Percentiles rank a stretch among this genome's conserved stretches.
Evolutionary conservation across 2,888 invertebrate species (phyloP).

Genomic region (Geotrupes spiniger): DNA sequence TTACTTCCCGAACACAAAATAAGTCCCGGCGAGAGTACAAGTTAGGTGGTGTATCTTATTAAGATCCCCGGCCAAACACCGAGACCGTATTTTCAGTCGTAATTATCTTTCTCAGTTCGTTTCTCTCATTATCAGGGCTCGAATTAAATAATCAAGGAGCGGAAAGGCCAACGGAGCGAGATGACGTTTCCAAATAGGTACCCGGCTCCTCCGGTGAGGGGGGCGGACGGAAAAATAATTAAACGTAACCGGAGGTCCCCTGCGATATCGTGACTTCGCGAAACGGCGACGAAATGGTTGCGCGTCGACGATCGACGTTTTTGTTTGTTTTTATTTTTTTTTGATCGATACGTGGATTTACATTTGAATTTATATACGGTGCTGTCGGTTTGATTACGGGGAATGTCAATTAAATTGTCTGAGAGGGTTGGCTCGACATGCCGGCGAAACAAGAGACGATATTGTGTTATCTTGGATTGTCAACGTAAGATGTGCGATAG

Average conservation of each 20-base stretch:
- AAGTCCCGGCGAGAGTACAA: slow-evolving; percentile 26
- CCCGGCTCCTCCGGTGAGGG: neutral
- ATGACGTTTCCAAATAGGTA: slow-evolving; percentile 47
- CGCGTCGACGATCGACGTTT: neutral
- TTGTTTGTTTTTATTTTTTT: neutral
- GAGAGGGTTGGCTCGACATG: no score
- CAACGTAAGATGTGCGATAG: no score
- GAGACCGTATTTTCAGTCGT: slow-evolving; percentile 46
- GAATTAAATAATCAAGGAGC: slow-evolving; percentile 51
- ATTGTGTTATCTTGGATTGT: no score
- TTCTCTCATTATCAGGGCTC: slow-evolving; percentile 48
- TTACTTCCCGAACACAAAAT: slow-evolving; percentile 24
- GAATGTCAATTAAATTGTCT: slow-evolving; percentile 41
- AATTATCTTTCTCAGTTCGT: slow-evolving; percentile 50
- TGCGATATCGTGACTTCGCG: neutral
- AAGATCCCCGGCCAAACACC: slow-evolving; percentile 13
- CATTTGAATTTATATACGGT: slow-evolving; percentile 47
- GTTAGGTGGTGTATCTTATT: slow-evolving; percentile 28
- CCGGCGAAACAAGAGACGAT: no score
- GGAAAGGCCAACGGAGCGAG: slow-evolving; percentile 50
- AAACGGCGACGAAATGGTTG: neutral
- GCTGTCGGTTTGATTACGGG: slow-evolving; percentile 45
- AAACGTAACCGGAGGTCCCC: slow-evolving; percentile 14
- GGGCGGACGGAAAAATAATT: slow-evolving; percentile 15
- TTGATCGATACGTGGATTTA: neutral